Evolutionary conservation across 2,888 invertebrate genomes (phyloP).

Genomic region (Himalopsyche tibetana): DNA sequence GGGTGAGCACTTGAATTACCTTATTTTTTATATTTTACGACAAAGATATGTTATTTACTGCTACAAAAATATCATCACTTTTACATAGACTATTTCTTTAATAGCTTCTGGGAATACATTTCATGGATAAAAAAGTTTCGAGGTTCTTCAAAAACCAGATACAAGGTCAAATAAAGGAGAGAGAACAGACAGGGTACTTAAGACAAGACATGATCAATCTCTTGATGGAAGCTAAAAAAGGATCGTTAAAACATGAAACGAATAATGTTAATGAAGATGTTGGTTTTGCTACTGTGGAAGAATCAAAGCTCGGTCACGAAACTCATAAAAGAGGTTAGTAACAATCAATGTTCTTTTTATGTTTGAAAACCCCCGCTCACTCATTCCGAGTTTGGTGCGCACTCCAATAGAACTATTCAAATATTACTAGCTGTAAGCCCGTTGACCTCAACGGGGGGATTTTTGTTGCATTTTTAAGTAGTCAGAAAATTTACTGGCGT

Average conservation of each 20-base stretch:
- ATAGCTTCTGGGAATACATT: constrained; percentile 55
- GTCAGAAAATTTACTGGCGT: too few species aligned
- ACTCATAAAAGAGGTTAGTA: constrained; percentile 51
- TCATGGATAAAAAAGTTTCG: constrained; percentile 50
- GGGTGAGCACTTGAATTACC: not conserved
- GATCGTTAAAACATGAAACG: constrained; percentile 54
- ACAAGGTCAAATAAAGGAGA: constrained; percentile 52
- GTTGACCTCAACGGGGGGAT: too few species aligned
- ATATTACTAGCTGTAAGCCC: too few species aligned
- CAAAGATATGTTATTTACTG: too few species aligned
- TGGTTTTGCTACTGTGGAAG: constrained; percentile 57
- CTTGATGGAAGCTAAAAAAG: constrained; percentile 63
- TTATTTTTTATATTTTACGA: too few species aligned
- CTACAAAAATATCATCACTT: not conserved
- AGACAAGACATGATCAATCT: constrained; percentile 63
- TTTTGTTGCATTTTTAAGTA: too few species aligned
- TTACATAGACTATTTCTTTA: constrained; percentile 27
- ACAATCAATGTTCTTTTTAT: not conserved
- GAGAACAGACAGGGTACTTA: constrained; percentile 54
- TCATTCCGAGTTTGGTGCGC: too few species aligned
- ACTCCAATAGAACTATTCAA: too few species aligned
- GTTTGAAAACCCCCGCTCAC: too few species aligned
- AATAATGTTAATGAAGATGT: constrained; percentile 50
- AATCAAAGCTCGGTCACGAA: constrained; percentile 46
- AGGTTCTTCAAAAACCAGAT: constrained; percentile 56